Evolutionary conservation across 2,113 vertebrate genomes (phyloP).

Genomic region (Megaceryle torquata): DNA sequence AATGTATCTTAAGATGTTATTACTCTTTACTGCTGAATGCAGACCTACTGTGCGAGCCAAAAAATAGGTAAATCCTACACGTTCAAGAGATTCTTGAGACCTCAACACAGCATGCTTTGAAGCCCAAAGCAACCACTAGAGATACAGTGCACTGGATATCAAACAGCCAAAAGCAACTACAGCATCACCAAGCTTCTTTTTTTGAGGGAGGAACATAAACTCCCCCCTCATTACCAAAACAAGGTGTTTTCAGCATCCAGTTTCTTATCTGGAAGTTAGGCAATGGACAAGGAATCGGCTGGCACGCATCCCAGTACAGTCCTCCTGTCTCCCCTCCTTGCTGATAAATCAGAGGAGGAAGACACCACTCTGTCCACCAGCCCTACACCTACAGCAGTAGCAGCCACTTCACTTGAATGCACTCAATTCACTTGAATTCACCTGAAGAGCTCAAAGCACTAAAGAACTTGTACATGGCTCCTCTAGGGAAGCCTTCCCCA

Average conservation of each 20-base stretch:
- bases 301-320: fast-evolving
- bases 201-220: neutral
- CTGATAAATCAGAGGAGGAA: neutral
- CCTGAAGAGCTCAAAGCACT: neutral
- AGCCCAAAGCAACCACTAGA: neutral
- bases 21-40: neutral
- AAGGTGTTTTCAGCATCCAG: neutral
- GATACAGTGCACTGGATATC: neutral
- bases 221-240: neutral
- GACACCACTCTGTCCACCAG: neutral
- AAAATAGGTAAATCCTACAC: neutral
- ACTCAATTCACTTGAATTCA: neutral
- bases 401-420: neutral
- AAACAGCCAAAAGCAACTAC: neutral
- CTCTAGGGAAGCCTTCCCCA: neutral
- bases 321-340: neutral
- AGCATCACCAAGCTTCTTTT: neutral
- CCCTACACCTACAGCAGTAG: neutral
- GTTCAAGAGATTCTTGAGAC: neutral
- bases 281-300: neutral
- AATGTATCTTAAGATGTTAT: neutral
- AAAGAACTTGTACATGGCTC: fast-evolving
- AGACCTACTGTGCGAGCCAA: neutral
- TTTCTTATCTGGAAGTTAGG: neutral
- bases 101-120: fast-evolving